These are phyloP conservation scores for Euura saliciscinereae DNA, from an alignment of 1,140 invertebrate genomes.

Conservation along the genomic window DNA sequence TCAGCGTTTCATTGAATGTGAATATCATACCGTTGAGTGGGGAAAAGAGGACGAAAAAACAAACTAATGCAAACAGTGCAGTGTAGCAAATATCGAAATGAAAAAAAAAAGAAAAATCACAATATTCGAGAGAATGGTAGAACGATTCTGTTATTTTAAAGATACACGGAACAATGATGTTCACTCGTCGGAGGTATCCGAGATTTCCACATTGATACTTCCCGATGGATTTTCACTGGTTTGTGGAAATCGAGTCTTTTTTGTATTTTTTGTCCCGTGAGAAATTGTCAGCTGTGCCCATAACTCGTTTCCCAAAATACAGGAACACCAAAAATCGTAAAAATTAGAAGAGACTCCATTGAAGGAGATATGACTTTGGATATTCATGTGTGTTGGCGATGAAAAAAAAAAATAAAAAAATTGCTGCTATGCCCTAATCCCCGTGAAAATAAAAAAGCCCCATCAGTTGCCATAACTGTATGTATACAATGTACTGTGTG, in stretches of 20 bases:
- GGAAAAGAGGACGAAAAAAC: no score
- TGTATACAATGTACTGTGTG: constrained; percentile 56
- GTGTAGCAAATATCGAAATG: not conserved
- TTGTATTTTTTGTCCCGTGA: not conserved
- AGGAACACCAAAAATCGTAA: no score
- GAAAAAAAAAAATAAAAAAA: no score
- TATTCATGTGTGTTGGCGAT: no score
- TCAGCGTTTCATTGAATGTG: no score
- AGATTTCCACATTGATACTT: constrained; percentile 2
- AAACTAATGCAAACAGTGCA: no score
- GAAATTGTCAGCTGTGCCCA: not conserved
- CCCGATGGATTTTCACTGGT: not conserved
- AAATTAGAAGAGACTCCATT: no score
- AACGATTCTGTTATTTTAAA: not conserved
- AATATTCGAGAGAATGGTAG: not conserved
- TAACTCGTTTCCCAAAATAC: no score
- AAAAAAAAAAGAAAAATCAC: not conserved
- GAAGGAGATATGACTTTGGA: no score
- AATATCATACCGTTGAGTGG: no score
- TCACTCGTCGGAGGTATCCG: not conserved
- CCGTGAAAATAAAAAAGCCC: not conserved
- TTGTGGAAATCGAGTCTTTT: not conserved
- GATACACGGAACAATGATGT: not conserved
- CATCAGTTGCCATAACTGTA: constrained; percentile 3
- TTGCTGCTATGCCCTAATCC: not conserved